Conservation (phyloP, 2,797 vertebrate species). For the Anas capensis region DNA sequence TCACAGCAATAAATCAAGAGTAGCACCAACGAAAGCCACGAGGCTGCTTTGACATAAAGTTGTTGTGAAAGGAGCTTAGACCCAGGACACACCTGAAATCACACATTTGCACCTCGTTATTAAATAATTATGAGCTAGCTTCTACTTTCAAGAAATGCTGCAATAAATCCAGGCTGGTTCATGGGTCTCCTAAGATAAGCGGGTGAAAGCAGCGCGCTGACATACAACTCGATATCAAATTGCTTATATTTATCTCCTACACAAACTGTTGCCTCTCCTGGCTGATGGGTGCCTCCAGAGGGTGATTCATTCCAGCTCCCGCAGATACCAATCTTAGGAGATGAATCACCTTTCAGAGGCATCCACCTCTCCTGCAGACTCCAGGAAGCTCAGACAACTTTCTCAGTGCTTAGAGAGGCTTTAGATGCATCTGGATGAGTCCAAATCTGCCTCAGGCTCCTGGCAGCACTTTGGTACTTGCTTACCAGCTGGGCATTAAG, state of each 20-base stretch:
- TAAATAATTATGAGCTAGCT: neutral
- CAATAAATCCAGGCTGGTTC: neutral
- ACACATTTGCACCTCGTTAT: neutral
- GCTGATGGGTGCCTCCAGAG: conserved; percentile 2
- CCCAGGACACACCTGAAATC: neutral
- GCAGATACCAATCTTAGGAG: neutral
- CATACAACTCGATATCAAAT: neutral
- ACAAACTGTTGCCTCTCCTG: neutral
- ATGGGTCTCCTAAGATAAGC: neutral
- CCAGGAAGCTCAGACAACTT: neutral
- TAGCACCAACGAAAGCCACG: neutral
- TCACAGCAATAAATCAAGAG: neutral
- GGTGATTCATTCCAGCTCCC: conserved; percentile 31
- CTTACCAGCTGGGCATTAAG: neutral
- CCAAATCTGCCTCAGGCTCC: neutral
- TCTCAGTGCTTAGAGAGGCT: neutral
- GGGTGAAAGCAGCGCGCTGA: neutral
- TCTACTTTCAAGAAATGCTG: neutral
- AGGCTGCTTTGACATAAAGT: neutral
- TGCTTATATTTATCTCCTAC: neutral
- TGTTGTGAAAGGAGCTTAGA: neutral
- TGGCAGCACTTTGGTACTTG: neutral
- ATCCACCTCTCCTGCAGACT: neutral
- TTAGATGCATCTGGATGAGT: neutral
- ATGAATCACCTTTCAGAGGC: conserved; percentile 41